phyloP scores from a whole-genome alignment of 1,140 invertebrate genomes.

The Apis florea region DNA sequence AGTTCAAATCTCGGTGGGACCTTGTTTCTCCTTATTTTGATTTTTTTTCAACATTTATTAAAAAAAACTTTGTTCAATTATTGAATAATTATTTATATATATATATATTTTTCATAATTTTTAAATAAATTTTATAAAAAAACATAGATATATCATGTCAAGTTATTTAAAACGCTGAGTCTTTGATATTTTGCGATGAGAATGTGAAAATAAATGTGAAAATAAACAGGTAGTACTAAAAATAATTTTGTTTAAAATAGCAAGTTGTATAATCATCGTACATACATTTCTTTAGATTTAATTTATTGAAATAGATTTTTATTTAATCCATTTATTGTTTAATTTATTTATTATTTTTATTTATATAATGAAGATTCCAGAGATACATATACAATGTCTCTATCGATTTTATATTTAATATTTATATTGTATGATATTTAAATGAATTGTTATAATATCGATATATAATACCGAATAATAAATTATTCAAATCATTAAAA shows the following conservation, averaged over 20 bases:
- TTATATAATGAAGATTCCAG: neutral
- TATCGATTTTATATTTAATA: neutral
- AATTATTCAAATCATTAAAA: neutral
- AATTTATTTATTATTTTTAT: neutral
- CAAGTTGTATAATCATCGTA: neutral
- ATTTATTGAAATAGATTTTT: neutral
- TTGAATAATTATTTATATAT: too few relatives aligned
- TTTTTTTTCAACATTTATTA: neutral
- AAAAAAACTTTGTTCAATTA: neutral
- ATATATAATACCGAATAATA: neutral
- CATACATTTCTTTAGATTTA: neutral
- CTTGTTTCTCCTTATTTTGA: constrained; percentile 54
- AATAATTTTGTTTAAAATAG: neutral
- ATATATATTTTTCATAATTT: neutral
- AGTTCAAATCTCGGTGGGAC: constrained; percentile 83
- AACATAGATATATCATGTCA: neutral
- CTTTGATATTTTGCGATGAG: neutral
- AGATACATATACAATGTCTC: neutral
- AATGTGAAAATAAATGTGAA: neutral
- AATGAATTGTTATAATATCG: neutral
- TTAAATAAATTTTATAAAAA: neutral
- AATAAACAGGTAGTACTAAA: neutral
- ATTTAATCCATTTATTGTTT: neutral
- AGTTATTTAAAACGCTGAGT: neutral
- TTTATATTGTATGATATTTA: neutral